Conservation (phyloP, 2,888 invertebrate species). For the Monoplex corrugatus region DNA sequence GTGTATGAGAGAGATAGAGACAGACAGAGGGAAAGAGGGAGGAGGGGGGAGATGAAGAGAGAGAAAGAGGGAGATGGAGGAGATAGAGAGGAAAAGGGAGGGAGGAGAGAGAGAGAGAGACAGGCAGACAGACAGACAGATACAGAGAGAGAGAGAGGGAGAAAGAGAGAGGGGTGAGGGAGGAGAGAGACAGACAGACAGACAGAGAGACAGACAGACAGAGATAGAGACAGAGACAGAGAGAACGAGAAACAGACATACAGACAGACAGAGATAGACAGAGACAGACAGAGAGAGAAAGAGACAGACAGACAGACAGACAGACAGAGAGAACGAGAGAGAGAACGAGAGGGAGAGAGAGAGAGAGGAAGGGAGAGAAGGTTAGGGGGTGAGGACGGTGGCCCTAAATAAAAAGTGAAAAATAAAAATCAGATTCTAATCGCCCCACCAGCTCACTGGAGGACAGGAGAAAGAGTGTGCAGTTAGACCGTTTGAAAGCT, state of each 20-base stretch:
- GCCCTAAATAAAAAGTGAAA: neutral
- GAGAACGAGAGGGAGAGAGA: too few species aligned
- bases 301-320: neutral
- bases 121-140: neutral
- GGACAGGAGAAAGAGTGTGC: neutral
- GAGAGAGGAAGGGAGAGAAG: neutral
- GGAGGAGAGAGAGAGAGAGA: neutral
- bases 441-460: neutral
- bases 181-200: neutral
- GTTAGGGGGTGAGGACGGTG: neutral
- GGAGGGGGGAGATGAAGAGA: neutral
- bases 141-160: neutral
- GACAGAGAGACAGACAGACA: neutral
- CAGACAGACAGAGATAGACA: neutral
- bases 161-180: neutral
- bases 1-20: too few species aligned
- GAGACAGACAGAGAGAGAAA: neutral
- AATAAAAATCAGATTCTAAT: neutral
- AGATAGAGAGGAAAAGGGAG: neutral
- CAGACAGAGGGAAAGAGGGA: too few species aligned
- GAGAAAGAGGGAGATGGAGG: neutral
- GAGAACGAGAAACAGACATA: neutral
- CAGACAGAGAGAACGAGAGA: neutral
- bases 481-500: too few species aligned
- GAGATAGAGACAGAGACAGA: neutral